A percentile compares a stretch with the other conserved stretches of the same genome.
Conservation (phyloP, 92 coral and sea anemone genomes). For the Phenganax stokvisi region DNA sequence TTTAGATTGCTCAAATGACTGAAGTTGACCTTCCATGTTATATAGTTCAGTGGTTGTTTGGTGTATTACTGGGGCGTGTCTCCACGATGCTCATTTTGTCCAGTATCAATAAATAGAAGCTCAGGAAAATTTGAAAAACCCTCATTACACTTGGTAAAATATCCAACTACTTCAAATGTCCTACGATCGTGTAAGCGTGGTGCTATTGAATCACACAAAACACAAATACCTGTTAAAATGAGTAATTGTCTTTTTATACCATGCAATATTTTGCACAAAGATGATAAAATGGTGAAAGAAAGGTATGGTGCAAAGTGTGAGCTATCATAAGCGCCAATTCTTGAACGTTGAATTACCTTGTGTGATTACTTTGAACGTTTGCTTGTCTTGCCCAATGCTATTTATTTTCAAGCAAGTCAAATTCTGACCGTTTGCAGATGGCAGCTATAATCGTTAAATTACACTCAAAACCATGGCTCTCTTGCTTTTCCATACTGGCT, state of each 20-base stretch:
- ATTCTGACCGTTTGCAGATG: neutral
- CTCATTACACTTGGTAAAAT: too few relatives aligned
- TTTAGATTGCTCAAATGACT: too few relatives aligned
- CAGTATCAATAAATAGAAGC: too few relatives aligned
- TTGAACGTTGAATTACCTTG: neutral
- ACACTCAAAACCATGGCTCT: neutral
- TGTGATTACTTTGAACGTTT: constrained; percentile 16
- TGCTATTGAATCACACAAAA: neutral
- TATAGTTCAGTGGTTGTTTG: too few relatives aligned
- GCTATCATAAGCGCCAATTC: neutral
- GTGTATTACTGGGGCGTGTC: neutral
- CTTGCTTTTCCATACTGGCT: neutral
- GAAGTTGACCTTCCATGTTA: too few relatives aligned
- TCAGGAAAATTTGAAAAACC: too few relatives aligned
- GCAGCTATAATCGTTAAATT: neutral
- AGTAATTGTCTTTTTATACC: neutral
- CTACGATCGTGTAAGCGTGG: neutral
- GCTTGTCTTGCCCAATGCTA: constrained; percentile 13
- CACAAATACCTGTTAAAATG: neutral
- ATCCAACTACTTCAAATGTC: constrained; percentile 22
- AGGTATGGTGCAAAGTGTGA: neutral
- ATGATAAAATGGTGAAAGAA: too few relatives aligned
- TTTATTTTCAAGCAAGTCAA: constrained; percentile 12
- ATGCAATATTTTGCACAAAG: neutral
- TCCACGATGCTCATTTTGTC: too few relatives aligned